phyloP scores from a whole-genome alignment of 2,888 invertebrate genomes.

The Anoplius nigerrimus region DNA sequence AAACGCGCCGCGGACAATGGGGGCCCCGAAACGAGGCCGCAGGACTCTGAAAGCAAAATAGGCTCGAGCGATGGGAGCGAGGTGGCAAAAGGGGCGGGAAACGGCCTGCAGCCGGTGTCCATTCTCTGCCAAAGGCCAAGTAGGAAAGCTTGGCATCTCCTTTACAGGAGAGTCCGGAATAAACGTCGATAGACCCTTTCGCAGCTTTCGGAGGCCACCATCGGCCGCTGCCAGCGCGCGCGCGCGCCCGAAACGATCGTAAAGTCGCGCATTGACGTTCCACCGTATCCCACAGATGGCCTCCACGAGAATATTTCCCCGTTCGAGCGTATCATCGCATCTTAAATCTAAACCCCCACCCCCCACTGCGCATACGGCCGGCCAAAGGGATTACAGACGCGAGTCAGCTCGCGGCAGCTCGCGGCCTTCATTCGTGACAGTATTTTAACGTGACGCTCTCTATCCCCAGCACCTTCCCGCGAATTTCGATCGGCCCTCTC shows the following conservation, averaged over 20 bases:
- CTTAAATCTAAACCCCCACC: too few relatives aligned
- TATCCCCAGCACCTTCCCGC: not conserved
- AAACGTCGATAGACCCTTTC: not conserved
- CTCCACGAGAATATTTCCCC: too few relatives aligned
- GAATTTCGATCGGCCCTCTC: not conserved
- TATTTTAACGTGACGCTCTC: too few relatives aligned
- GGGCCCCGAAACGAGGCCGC: slow-evolving; percentile 42
- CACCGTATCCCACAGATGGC: too few relatives aligned
- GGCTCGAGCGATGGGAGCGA: slow-evolving; percentile 16
- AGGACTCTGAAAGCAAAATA: slow-evolving; percentile 38
- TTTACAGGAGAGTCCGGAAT: slow-evolving; percentile 35
- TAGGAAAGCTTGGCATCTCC: slow-evolving; percentile 40
- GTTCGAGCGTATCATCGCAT: too few relatives aligned
- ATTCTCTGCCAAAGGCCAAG: slow-evolving; percentile 45
- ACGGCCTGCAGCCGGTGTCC: slow-evolving; percentile 37
- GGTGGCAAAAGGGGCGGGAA: slow-evolving; percentile 14
- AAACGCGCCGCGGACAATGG: slow-evolving; percentile 59
- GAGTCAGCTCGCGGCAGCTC: too few relatives aligned
- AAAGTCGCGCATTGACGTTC: too few relatives aligned
- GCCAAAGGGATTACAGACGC: too few relatives aligned
- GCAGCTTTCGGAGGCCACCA: too few relatives aligned
- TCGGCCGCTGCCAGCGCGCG: not conserved
- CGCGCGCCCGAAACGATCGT: too few relatives aligned
- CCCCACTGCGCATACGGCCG: too few relatives aligned
- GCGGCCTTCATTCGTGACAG: too few relatives aligned